These are phyloP conservation scores for Tokudaia tokunoshimensis DNA, from an alignment of 2,797 vertebrate genomes.

Conservation along the genomic window DNA sequence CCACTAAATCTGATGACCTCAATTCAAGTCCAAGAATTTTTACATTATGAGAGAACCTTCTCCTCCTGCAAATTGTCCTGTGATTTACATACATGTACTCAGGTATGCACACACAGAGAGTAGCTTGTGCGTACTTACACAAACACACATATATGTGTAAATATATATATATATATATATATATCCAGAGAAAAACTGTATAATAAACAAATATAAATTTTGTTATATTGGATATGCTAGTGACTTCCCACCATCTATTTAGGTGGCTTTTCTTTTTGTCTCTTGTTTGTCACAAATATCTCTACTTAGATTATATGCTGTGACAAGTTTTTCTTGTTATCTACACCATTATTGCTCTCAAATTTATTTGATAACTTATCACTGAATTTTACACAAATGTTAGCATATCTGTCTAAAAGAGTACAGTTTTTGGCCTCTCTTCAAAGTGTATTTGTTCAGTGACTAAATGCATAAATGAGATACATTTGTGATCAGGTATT, in stretches of 20 bases:
- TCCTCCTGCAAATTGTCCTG: not conserved
- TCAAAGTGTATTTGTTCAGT: not conserved
- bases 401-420: conserved; percentile 18
- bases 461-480: conserved; percentile 21
- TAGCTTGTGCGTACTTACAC: too few relatives aligned
- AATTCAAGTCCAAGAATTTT: not conserved
- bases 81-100: not conserved
- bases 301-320: not conserved
- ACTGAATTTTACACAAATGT: not conserved
- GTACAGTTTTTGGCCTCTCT: not conserved
- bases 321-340: not conserved
- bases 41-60: not conserved
- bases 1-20: not conserved
- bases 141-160: not conserved
- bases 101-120: not conserved
- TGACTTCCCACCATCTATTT: not conserved
- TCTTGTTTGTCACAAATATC: conserved; percentile 26
- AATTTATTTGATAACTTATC: not conserved
- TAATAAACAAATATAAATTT: not conserved
- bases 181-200: not conserved
- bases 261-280: not conserved
- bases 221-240: not conserved
- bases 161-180: too few relatives aligned
- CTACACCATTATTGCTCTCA: not conserved
- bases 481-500: not conserved